A percentile compares a stretch with the other conserved stretches of the same genome.
phyloP scores from a whole-genome alignment of 2,113 vertebrate species.

The Chelonoidis abingdonii region DNA sequence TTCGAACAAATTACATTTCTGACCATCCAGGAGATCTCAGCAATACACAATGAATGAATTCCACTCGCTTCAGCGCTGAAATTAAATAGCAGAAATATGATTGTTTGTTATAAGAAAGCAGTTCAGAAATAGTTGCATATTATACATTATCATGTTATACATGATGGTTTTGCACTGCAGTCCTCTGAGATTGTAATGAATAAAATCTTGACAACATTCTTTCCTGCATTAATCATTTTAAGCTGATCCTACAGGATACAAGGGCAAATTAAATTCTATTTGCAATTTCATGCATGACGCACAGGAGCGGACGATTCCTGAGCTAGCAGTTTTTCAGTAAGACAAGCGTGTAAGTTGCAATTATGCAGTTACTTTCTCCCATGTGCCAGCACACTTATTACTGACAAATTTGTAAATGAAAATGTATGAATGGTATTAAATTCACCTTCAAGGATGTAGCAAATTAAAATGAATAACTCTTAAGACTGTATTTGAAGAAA shows the following conservation, averaged over 20 bases:
- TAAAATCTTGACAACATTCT: slow-evolving; percentile 74
- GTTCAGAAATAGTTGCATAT: slow-evolving; percentile 15
- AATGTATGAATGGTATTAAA: slow-evolving; percentile 75
- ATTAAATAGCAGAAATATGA: slow-evolving; percentile 23
- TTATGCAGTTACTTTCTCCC: slow-evolving; percentile 79
- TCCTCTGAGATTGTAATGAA: slow-evolving; percentile 65
- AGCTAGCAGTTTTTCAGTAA: slow-evolving; percentile 83
- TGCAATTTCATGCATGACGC: slow-evolving; percentile 86
- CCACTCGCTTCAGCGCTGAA: slow-evolving; percentile 11
- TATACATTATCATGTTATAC: slow-evolving; percentile 39
- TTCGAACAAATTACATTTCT: neutral
- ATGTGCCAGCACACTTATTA: slow-evolving; percentile 72
- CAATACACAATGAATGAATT: neutral
- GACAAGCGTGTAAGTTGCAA: slow-evolving; percentile 83
- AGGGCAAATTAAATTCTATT: slow-evolving; percentile 87
- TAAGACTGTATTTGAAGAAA: slow-evolving; percentile 22
- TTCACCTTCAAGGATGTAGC: slow-evolving; percentile 72
- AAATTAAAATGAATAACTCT: slow-evolving; percentile 51
- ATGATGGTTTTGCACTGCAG: slow-evolving; percentile 55
- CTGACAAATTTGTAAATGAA: slow-evolving; percentile 79
- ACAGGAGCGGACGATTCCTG: slow-evolving; percentile 49
- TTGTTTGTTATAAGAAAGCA: slow-evolving; percentile 48
- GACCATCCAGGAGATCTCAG: neutral
- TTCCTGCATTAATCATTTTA: slow-evolving; percentile 81
- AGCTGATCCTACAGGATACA: slow-evolving; percentile 82